Base-by-base conservation (phyloP, 2,797 vertebrate genomes). In the Lates japonicus region DNA sequence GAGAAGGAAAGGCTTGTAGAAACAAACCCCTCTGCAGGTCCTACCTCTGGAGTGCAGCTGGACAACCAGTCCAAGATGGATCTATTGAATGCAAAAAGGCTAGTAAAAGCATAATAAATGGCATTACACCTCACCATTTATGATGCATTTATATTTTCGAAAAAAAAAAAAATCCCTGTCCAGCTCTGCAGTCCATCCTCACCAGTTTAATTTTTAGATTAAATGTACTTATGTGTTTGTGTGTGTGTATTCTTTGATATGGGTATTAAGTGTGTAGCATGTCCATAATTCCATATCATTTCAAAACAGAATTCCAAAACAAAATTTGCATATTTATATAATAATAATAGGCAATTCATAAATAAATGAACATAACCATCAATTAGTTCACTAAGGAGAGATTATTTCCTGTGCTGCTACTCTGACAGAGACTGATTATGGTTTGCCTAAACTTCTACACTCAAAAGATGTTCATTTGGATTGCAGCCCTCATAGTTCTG, bases 21-120 rank as follows among this genome's bases (percentile, higher is more conserved):
- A 88, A 89, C 89, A 91, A 57, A 90, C 88, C 91, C 93, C 41
- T 88, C 87, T 90, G 81, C 91, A 94, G 60, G 87, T 86, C 81
- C 90, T 90, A 90, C 78, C 81, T 88, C 94, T 90, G 93, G 93
- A 90, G 72, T 91, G 74, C 94, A 93, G 85, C 92, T 96, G 92
- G 94, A 95, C 88, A 95, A 92, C 88, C 88, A 90, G 83, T 93
- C 70, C 78, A 90, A 83, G 82, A 85, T 80, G 96, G 96, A 97
- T 84, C 95, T 93, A 44, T 94, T 94, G 93, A 96, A 90, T 94
- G 80, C 92, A 85, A 98, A 97, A 98, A 99, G 98, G 98, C 98
- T 96, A 97, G 98, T 95, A 94, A 86, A 92, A 93, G 95, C 96
- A 97, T 98, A 94, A 97, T 99, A 98, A 98, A 97, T 98, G 97